These are phyloP conservation scores for Hemitrygon akajei DNA, from an alignment of 2,797 vertebrate species.

Conservation along the genomic window DNA sequence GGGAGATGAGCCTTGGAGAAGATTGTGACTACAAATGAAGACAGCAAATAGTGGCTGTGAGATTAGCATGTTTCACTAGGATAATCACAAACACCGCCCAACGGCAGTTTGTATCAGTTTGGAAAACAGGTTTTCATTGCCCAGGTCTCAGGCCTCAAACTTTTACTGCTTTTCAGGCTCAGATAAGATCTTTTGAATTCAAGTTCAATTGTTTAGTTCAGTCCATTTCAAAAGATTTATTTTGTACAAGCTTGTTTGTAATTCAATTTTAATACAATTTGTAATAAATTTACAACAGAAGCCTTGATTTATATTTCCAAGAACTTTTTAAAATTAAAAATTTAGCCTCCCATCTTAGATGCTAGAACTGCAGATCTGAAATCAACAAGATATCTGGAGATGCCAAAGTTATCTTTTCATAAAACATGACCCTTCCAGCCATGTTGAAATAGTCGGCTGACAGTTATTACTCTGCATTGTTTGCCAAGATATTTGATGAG, in stretches of 20 bases:
- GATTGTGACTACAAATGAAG: not conserved
- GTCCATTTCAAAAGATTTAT: conserved; percentile 28
- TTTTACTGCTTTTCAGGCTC: conserved; percentile 28
- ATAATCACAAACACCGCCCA: not conserved
- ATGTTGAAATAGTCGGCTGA: not conserved
- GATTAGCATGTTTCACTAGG: conserved; percentile 25
- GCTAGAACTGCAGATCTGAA: not conserved
- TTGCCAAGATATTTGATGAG: not conserved
- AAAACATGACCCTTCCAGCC: not conserved
- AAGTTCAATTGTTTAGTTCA: conserved; percentile 31
- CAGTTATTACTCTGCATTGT: no score
- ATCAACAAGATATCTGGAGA: not conserved
- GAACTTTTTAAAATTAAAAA: conserved; percentile 29
- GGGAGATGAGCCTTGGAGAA: no score
- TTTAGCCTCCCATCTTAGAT: not conserved
- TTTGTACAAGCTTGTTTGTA: conserved; percentile 27
- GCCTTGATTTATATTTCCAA: not conserved
- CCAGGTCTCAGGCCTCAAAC: conserved; percentile 30
- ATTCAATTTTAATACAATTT: conserved; percentile 32
- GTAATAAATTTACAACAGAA: conserved; percentile 31
- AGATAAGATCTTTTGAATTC: conserved; percentile 37
- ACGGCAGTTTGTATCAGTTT: not conserved
- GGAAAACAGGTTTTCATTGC: conserved; percentile 11
- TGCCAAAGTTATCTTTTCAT: conserved; percentile 2
- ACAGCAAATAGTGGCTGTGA: not conserved